These are phyloP conservation scores for Dufourea novaeangliae DNA, from an alignment of 1,140 invertebrate species.

Conservation along the genomic window DNA sequence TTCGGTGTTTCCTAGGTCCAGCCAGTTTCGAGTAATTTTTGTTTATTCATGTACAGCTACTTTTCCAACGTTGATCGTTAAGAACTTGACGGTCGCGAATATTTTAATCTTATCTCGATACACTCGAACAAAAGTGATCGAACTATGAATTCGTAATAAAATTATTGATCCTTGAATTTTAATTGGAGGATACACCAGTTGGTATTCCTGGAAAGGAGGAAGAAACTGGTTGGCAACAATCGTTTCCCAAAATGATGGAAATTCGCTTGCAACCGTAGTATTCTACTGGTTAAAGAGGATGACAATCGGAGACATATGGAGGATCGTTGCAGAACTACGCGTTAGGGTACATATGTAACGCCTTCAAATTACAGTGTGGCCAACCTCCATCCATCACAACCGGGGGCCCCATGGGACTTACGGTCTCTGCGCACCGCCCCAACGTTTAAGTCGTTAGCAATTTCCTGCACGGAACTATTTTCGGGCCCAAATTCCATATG, in stretches of 20 bases:
- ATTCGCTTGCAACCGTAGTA: background rate
- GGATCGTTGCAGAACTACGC: constrained; percentile 62
- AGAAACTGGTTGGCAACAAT: background rate
- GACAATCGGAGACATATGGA: constrained; percentile 62
- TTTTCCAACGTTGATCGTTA: no score
- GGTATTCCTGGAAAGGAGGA: background rate
- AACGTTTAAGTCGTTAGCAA: constrained; percentile 82
- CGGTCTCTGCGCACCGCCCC: constrained; percentile 75
- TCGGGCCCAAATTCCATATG: constrained; percentile 80
- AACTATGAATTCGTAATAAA: no score
- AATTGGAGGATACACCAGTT: background rate
- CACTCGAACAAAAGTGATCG: no score
- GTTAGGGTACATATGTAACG: constrained; percentile 80
- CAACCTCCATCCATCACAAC: constrained; percentile 77
- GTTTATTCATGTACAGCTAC: no score
- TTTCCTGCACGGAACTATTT: constrained; percentile 81
- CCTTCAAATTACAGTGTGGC: constrained; percentile 80
- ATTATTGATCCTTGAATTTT: no score
- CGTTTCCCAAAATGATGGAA: background rate
- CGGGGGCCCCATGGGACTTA: constrained; percentile 66
- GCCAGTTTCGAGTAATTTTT: no score
- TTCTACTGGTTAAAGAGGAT: constrained; percentile 25
- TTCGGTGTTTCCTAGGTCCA: background rate
- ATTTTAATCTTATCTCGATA: no score
- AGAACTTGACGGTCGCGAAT: no score